These are phyloP conservation scores for Boloria selene DNA, from an alignment of 2,888 invertebrate species.

Conservation along the genomic window DNA sequence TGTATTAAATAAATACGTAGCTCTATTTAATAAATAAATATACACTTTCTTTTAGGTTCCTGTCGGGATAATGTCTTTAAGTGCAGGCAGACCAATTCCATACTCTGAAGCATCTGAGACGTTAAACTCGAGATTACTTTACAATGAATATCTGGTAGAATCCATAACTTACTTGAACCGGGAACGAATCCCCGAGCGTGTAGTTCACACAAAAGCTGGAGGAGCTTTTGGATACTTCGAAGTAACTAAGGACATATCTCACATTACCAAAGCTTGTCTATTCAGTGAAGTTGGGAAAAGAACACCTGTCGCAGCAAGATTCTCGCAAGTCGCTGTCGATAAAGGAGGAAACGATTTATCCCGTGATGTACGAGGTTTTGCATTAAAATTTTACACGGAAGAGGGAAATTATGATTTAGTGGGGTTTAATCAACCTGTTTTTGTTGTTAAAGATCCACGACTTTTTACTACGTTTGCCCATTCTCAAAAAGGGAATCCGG, in stretches of 20 bases:
- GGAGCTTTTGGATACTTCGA: slow-evolving; percentile 92
- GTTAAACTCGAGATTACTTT: slow-evolving; percentile 50
- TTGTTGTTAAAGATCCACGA: slow-evolving; percentile 92
- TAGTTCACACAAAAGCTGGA: slow-evolving; percentile 96
- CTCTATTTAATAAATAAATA: background rate
- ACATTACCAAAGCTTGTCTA: slow-evolving; percentile 82
- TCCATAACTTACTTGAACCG: slow-evolving; percentile 88
- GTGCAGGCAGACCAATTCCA: slow-evolving; percentile 88
- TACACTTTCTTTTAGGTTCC: slow-evolving; percentile 45
- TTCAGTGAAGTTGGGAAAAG: slow-evolving; percentile 86
- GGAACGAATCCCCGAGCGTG: slow-evolving; percentile 95
- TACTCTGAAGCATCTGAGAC: slow-evolving; percentile 76
- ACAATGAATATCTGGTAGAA: slow-evolving; percentile 80
- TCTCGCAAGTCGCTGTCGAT: slow-evolving; percentile 91
- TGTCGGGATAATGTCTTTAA: slow-evolving; percentile 80
- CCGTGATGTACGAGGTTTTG: slow-evolving; percentile 93
- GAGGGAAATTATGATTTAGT: slow-evolving; percentile 95
- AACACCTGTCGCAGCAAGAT: slow-evolving; percentile 88
- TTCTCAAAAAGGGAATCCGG: slow-evolving; percentile 84
- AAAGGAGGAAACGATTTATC: slow-evolving; percentile 92
- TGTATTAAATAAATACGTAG: background rate
- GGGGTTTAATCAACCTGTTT: slow-evolving; percentile 94
- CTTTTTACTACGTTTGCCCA: slow-evolving; percentile 95
- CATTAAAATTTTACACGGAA: slow-evolving; percentile 94
- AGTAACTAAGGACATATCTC: slow-evolving; percentile 89